phyloP scores from a whole-genome alignment of 2,797 vertebrate genomes.

The Hydrophis major region DNA sequence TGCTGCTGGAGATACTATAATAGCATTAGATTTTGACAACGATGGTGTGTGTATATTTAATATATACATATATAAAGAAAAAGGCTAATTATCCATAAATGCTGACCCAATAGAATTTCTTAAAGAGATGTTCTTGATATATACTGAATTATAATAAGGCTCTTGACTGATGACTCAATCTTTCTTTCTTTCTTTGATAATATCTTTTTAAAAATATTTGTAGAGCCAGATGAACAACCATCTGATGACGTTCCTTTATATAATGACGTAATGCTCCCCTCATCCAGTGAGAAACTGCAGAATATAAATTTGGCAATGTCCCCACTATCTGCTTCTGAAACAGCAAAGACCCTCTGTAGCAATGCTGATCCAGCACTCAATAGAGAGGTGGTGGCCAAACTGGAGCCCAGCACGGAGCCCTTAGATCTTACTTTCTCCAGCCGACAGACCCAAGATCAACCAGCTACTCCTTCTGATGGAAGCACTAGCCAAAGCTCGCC shows the following conservation, averaged over 20 bases:
- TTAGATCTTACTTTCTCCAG: slow-evolving; percentile 78
- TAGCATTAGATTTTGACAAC: slow-evolving; percentile 87
- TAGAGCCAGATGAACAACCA: slow-evolving; percentile 84
- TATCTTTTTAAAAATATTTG: slow-evolving; percentile 56
- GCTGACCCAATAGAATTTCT: background rate
- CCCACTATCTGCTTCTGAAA: slow-evolving; percentile 80
- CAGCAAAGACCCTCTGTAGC: slow-evolving; percentile 76
- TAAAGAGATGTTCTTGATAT: background rate
- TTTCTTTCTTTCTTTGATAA: slow-evolving; percentile 61
- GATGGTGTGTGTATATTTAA: slow-evolving; percentile 76
- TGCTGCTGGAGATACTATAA: slow-evolving; percentile 91
- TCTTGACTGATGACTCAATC: slow-evolving; percentile 19
- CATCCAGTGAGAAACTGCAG: slow-evolving; percentile 83
- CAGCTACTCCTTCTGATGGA: slow-evolving; percentile 74
- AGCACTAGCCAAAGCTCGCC: slow-evolving; percentile 76
- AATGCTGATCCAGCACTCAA: slow-evolving; percentile 76
- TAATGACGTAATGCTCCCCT: slow-evolving; percentile 96
- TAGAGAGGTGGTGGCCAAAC: slow-evolving; percentile 76
- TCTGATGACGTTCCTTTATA: slow-evolving; percentile 89
- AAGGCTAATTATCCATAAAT: background rate
- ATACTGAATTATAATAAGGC: slow-evolving; percentile 53
- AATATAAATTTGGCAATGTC: slow-evolving; percentile 81
- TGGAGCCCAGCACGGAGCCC: slow-evolving; percentile 74
- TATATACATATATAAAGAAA: background rate
- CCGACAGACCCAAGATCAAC: slow-evolving; percentile 72